Percentiles rank a stretch among this genome's conserved stretches.
phyloP scores from a whole-genome alignment of 2,113 vertebrate genomes.

The Dryoscopus gambensis region DNA sequence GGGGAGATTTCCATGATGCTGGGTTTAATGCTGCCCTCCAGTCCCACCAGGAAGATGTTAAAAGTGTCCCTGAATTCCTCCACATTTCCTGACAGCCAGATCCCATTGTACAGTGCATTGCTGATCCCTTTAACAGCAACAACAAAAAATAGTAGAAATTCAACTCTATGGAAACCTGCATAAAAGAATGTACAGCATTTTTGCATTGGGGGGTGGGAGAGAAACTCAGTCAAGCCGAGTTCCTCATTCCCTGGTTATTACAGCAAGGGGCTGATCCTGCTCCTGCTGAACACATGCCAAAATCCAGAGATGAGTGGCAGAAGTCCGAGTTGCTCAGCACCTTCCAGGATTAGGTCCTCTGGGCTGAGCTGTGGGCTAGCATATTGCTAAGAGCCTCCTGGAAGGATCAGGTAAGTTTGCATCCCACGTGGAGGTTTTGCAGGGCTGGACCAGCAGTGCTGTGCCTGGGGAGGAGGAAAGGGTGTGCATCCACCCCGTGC shows the following conservation, averaged over 20 bases:
- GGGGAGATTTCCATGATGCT: conserved; percentile 2
- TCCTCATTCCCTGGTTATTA: conserved; percentile 15
- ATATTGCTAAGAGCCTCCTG: not conserved
- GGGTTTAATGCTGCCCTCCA: not conserved
- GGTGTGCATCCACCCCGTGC: not conserved
- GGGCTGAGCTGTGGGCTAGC: not conserved
- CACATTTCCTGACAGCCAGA: conserved; percentile 41
- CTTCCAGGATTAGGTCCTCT: conserved; percentile 1
- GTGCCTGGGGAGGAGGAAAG: not conserved
- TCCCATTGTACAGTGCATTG: conserved; percentile 54
- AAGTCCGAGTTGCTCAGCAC: not conserved
- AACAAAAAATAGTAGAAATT: conserved; percentile 54
- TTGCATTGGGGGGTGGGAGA: conserved; percentile 39
- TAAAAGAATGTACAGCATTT: conserved; percentile 72
- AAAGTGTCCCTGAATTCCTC: conserved; percentile 59
- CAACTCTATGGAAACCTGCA: conserved; percentile 72
- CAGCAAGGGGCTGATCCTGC: conserved; percentile 27
- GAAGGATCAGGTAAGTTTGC: not conserved
- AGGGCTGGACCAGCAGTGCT: not conserved
- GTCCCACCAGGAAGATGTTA: conserved; percentile 25
- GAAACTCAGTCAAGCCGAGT: conserved; percentile 24
- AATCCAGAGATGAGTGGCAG: not conserved
- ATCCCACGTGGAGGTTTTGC: not conserved
- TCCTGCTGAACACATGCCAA: conserved; percentile 2
- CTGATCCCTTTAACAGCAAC: conserved; percentile 65